Evolutionary conservation across 2,888 invertebrate species (phyloP).

Genomic region (Galeopsomyia nigrocyanea): DNA sequence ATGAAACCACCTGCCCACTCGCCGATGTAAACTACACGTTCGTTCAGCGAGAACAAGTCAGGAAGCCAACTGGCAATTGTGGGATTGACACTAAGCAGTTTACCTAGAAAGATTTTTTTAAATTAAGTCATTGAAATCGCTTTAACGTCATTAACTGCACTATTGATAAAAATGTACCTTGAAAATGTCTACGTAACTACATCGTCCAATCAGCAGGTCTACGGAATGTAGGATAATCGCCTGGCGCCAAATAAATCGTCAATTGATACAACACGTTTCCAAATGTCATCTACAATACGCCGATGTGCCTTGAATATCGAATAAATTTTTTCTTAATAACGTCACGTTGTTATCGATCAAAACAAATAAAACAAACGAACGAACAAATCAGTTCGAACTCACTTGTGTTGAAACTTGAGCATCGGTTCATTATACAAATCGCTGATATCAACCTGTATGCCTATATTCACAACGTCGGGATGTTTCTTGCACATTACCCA

Average conservation of each 20-base stretch:
- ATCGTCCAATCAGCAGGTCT: constrained; percentile 93
- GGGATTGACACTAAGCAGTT: constrained; percentile 93
- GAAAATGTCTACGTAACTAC: constrained; percentile 89
- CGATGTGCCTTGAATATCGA: constrained; percentile 67
- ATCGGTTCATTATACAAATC: constrained; percentile 85
- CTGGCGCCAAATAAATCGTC: constrained; percentile 97
- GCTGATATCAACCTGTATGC: constrained; percentile 82
- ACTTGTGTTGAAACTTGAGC: constrained; percentile 82
- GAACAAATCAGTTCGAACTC: constrained; percentile 10
- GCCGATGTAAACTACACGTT: constrained; percentile 92
- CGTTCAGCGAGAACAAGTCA: constrained; percentile 93
- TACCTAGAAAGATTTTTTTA: constrained; percentile 66
- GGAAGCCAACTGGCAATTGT: constrained; percentile 89
- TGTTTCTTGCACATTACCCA: constrained; percentile 94
- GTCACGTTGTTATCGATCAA: no score
- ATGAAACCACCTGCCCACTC: constrained; percentile 97
- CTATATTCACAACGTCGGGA: constrained; percentile 83
- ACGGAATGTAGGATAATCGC: constrained; percentile 98
- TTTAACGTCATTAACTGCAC: background rate
- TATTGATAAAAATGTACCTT: constrained; percentile 74
- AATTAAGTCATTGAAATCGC: background rate
- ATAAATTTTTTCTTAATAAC: background rate
- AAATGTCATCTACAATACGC: no score
- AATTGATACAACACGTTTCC: constrained; percentile 85
- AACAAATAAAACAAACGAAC: background rate